These are phyloP conservation scores for Drosophila kokeensis DNA, from an alignment of 2,888 invertebrate species.

Conservation along the genomic window DNA sequence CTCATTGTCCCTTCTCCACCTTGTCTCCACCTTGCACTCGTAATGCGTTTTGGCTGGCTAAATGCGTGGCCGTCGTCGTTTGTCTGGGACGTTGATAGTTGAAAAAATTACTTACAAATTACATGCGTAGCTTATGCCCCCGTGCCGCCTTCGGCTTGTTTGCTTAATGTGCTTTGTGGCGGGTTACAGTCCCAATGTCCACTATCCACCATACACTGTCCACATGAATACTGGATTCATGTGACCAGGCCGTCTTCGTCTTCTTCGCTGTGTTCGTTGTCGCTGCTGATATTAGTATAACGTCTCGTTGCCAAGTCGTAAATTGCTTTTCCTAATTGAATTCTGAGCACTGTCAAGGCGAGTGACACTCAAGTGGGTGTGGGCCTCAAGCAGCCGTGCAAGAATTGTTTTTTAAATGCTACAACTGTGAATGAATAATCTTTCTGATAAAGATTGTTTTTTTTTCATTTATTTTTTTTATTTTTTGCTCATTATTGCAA, in stretches of 20 bases:
- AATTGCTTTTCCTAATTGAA: conserved; percentile 79
- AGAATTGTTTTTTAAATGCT: conserved; percentile 31
- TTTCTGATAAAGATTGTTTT: background rate
- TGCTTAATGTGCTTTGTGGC: conserved; percentile 75
- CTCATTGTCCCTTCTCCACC: conserved; percentile 24
- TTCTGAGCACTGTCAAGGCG: conserved; percentile 69
- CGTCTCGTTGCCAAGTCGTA: conserved; percentile 75
- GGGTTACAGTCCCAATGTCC: conserved; percentile 50
- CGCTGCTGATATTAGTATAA: conserved; percentile 67
- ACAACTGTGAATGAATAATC: conserved; percentile 23
- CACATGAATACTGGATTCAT: conserved; percentile 14
- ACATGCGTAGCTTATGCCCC: conserved; percentile 81
- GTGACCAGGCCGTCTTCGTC: conserved; percentile 20
- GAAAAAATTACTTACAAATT: conserved; percentile 81
- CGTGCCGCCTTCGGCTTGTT: conserved; percentile 75
- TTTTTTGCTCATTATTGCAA: background rate
- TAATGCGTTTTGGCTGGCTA: conserved; percentile 62
- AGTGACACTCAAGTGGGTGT: conserved; percentile 66
- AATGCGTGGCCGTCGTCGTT: conserved; percentile 70
- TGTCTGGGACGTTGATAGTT: conserved; percentile 75
- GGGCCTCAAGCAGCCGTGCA: conserved; percentile 33
- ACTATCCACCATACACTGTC: conserved; percentile 7
- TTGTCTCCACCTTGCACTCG: conserved; percentile 8
- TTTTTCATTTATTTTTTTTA: background rate
- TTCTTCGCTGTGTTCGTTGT: conserved; percentile 6